Evolutionary conservation across 2,888 invertebrate species (phyloP), one percentile per base, ranked within the genome.

Genomic region (Andrena bucephala): DNA sequence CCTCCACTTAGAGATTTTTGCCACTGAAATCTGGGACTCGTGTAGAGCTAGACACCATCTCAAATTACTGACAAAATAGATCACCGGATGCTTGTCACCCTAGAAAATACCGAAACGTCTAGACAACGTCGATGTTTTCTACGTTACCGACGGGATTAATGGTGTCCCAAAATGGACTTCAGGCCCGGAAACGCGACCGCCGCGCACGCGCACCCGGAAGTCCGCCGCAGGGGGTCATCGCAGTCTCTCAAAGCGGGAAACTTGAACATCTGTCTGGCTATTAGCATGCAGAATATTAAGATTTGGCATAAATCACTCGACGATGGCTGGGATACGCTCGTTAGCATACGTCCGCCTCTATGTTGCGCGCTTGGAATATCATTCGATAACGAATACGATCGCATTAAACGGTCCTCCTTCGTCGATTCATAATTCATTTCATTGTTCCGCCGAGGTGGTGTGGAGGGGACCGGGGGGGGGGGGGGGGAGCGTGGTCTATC

Each of bases 391-490:
- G 83, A 83, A 83, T 78, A 65, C 50, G 74, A 78, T 78, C 78
- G 79, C 82, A 79, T 82, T 78, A 75, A 84, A 83, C 72, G 83
- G 67, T 79, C 82, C 33, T 79, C 82, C 27, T 54, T 66, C 68
- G 71, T 69, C 78, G 84, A 83, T 83, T 83, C 84, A 83, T 84
- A 84, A 84, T 84, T 84, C 83, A 82, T 82, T 78, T 82, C 73
- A 83, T 83, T 84, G 84, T 83, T 82, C 75, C 54, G 16, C 4
- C 16, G 60, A 6, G 29, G 33, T 50, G 67, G 20, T 5, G 2
- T 6, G 13, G 31, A 48, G 52, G n/a, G 3, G 16, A n/a, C 24
- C n/a, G 7, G 36, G 31, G 20, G 20, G 20, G 20, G 20, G 20
- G 20, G 20, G 20, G 20, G 3, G 4, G 42, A 36, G 29, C 7